phyloP scores from a whole-genome alignment of 2,888 invertebrate species.

The Netelia melanura region DNA sequence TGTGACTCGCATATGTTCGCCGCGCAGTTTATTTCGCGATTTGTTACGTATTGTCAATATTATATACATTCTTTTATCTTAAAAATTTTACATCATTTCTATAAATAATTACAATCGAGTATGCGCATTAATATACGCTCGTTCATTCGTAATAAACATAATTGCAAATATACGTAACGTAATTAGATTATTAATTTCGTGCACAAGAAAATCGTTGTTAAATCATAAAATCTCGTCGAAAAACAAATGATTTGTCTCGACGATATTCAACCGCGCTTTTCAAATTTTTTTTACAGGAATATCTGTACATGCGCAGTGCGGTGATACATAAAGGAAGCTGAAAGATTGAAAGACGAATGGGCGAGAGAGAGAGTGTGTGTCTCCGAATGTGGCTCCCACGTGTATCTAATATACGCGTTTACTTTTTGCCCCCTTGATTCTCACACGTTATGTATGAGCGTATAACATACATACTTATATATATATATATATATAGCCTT shows the following conservation, averaged over 20 bases:
- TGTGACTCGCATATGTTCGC: slow-evolving; percentile 68
- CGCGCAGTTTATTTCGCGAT: slow-evolving; percentile 57
- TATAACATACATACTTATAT: not conserved
- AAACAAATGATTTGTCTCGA: not conserved
- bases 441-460: slow-evolving; percentile 36
- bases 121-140: too few relatives aligned
- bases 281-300: not conserved
- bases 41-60: too few relatives aligned
- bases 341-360: slow-evolving; percentile 27
- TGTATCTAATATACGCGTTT: slow-evolving; percentile 55
- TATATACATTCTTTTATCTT: too few relatives aligned
- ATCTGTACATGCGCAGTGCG: not conserved
- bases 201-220: slow-evolving; percentile 1
- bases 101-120: too few relatives aligned
- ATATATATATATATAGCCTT: slow-evolving; percentile 11
- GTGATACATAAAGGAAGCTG: slow-evolving; percentile 12
- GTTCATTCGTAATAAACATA: too few relatives aligned
- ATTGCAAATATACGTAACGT: too few relatives aligned
- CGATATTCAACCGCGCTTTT: not conserved
- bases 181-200: not conserved
- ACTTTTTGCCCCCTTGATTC: slow-evolving; percentile 59
- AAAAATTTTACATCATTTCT: too few relatives aligned
- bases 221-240: slow-evolving; percentile 17
- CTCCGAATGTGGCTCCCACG: slow-evolving; percentile 64
- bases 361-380: not conserved